Evolutionary conservation across 2,888 invertebrate genomes (phyloP).

Genomic region (Hartigia nigra): DNA sequence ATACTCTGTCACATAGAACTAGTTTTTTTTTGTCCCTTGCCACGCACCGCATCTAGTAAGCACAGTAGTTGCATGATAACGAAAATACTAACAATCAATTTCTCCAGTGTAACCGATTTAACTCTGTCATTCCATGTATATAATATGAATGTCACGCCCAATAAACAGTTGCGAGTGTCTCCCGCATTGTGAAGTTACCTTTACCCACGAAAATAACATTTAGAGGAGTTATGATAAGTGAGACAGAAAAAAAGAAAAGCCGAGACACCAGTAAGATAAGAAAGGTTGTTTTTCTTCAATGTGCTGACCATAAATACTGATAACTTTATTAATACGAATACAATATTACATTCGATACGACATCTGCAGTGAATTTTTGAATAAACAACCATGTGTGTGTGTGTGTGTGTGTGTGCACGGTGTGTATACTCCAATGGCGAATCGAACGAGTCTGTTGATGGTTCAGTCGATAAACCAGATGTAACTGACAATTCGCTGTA

Average conservation of each 20-base stretch:
- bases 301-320: constrained; percentile 51
- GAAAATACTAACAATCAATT: background rate
- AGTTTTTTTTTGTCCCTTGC: background rate
- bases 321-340: constrained; percentile 57
- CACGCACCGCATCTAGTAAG: background rate
- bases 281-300: constrained; percentile 20
- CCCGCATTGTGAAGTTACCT: constrained; percentile 30
- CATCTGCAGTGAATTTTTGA: background rate
- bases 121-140: constrained; percentile 33
- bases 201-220: background rate
- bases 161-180: constrained; percentile 46
- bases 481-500: constrained; percentile 7
- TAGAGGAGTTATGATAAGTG: background rate
- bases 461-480: background rate
- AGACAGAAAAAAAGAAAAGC: background rate
- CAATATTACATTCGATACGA: constrained; percentile 42
- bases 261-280: constrained; percentile 14
- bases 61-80: background rate
- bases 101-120: constrained; percentile 10
- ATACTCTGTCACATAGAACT: background rate
- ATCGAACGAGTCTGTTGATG: background rate
- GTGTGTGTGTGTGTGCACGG: background rate
- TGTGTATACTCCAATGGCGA: background rate
- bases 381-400: background rate
- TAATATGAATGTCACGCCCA: constrained; percentile 29